Evolutionary conservation across 2,888 invertebrate genomes (phyloP).

Genomic region (Drosophila ustulata): DNA sequence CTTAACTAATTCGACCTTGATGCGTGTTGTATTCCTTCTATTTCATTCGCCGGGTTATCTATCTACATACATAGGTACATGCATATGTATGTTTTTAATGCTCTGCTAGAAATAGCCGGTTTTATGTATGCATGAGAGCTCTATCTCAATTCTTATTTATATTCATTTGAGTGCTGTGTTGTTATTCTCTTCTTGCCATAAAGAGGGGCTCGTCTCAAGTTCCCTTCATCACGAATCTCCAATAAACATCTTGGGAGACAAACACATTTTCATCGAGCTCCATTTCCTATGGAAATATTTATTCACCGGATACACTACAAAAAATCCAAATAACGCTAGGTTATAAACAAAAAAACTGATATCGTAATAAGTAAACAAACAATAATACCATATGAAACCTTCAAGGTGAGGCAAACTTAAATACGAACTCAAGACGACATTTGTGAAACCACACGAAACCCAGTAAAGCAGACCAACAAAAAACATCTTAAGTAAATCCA

Average conservation of each 20-base stretch:
- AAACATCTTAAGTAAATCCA: background rate
- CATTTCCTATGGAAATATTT: conserved; percentile 2
- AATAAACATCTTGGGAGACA: conserved; percentile 7
- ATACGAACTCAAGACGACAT: conserved; percentile 19
- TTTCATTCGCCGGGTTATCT: conserved; percentile 54
- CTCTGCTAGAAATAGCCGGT: conserved; percentile 58
- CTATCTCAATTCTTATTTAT: conserved; percentile 7
- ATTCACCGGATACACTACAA: conserved; percentile 7
- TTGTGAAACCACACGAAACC: conserved; percentile 23
- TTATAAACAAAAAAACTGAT: conserved; percentile 17
- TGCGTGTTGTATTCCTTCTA: conserved; percentile 43
- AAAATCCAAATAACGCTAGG: conserved; percentile 2
- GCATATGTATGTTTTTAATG: conserved; percentile 21
- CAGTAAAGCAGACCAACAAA: conserved; percentile 3
- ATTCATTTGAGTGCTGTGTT: conserved; percentile 1
- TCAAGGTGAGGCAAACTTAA: conserved; percentile 47
- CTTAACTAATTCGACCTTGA: conserved; percentile 75
- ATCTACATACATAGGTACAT: conserved; percentile 7
- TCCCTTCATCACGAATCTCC: conserved; percentile 21
- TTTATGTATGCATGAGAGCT: conserved; percentile 14
- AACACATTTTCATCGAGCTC: background rate
- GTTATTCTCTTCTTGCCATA: conserved; percentile 11
- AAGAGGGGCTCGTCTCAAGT: conserved; percentile 59
- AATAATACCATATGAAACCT: conserved; percentile 14
- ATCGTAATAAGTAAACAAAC: conserved; percentile 8